Evolutionary conservation across 2,888 invertebrate genomes (phyloP), one percentile per base, ranked within the genome.

Genomic region (Trachelus stipa): DNA sequence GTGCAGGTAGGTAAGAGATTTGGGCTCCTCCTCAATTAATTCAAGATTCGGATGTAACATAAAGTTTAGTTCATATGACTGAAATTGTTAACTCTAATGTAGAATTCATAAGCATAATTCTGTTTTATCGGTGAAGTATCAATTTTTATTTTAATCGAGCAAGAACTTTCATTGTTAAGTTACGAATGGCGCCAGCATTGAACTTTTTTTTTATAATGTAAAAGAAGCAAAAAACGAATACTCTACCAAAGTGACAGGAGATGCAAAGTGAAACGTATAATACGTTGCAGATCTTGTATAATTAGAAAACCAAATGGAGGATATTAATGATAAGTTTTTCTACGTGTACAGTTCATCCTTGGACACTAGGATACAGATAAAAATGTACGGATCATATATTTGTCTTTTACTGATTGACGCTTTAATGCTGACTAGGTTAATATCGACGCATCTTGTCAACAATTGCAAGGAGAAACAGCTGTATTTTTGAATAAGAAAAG

Each of bases 301-400:
- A 56, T 56, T 56, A 23, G 23, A 56, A 15, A 56, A 23, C 9
- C 56, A 56, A 30, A 96, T 96, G 96, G 95, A 96, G 88, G 94
- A 95, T 86, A 93, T 95, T 81, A 96, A 95, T 85, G 96, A 96
- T 91, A 96, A 95, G 90, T 97, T 97, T 92, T 94, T 95, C 88
- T 97, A 96, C 90, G 95, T 98, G 35, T 97, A 98, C 90, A 98
- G 98, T 92, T 98, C 97, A 37, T 96, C 97, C n/a, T 92, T 98
- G 83, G 95, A 97, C 85, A 94, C 96, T 83, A 95, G 96, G 91
- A 94, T 98, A 69, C 96, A 97, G 92, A 96, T 98, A 83, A 98
- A 98, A 94, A 96, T 98, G 97, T 98, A 93, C 94, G 95, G 31
- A 12, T 71, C 71, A 71, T 31, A 31, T 56, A 56, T 23, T 23